A percentile compares a stretch with the other conserved stretches of the same genome.
Conservation (phyloP, 2,797 vertebrate species). For the Rhinogobio ventralis region DNA sequence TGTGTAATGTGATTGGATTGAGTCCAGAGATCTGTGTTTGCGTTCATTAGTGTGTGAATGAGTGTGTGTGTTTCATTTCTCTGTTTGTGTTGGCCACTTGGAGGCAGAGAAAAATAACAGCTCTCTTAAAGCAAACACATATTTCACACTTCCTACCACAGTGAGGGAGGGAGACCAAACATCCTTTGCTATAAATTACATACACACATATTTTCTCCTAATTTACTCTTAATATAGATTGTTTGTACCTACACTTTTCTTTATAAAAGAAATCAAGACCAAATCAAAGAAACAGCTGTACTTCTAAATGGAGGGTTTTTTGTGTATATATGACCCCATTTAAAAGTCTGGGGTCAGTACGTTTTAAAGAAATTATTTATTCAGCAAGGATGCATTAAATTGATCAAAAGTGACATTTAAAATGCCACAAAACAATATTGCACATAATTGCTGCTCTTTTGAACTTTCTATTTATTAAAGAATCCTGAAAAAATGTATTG, state of each 20-base stretch:
- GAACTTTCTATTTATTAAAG: too few relatives aligned
- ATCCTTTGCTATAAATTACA: slow-evolving; percentile 77
- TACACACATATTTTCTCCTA: background rate
- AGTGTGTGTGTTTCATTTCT: slow-evolving; percentile 41
- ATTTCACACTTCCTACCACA: slow-evolving; percentile 78
- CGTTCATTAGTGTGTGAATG: slow-evolving; percentile 44
- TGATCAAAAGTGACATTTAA: background rate
- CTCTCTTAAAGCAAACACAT: slow-evolving; percentile 76
- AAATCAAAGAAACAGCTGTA: background rate
- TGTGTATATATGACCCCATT: background rate
- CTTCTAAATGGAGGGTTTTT: background rate
- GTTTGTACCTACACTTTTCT: background rate
- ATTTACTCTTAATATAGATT: background rate
- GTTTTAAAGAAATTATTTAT: background rate
- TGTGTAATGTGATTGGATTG: background rate
- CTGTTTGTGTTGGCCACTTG: slow-evolving; percentile 65
- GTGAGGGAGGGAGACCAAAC: slow-evolving; percentile 74
- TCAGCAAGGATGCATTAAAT: background rate
- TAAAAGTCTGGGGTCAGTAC: background rate
- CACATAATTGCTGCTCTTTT: background rate
- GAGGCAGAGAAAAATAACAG: slow-evolving; percentile 65
- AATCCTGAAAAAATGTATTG: background rate
- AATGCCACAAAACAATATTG: background rate
- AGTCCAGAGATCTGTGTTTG: slow-evolving; percentile 25
- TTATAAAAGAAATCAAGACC: background rate